These are phyloP conservation scores for Chironomus tentans DNA, from an alignment of 2,888 invertebrate genomes.

Conservation along the genomic window DNA sequence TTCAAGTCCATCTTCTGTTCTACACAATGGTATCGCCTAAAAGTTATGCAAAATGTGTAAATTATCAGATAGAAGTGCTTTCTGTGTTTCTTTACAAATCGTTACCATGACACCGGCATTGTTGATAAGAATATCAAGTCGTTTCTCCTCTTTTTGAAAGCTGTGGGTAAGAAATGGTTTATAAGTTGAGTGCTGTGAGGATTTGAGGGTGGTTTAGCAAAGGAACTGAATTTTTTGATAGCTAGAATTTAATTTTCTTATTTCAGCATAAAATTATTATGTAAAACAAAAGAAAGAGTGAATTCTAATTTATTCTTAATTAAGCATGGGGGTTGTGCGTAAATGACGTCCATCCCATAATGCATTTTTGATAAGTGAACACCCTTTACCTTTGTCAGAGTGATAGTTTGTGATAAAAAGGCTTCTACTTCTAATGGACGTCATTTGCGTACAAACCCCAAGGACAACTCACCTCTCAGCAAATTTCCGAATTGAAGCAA, in stretches of 20 bases:
- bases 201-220: no score
- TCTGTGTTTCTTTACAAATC: constrained; percentile 31
- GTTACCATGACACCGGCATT: constrained; percentile 73
- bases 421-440: no score
- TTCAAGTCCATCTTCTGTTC: constrained; percentile 62
- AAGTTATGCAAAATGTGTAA: background rate
- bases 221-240: no score
- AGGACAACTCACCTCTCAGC: constrained; percentile 39
- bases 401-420: no score
- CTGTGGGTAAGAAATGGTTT: background rate
- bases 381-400: no score
- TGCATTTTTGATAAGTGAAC: no score
- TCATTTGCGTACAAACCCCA: no score
- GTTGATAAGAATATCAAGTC: constrained; percentile 65
- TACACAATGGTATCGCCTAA: background rate
- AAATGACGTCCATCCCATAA: no score
- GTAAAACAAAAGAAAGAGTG: no score
- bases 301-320: constrained; percentile 30
- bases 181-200: no score
- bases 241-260: no score
- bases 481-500: constrained; percentile 58
- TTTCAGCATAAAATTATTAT: constrained; percentile 38
- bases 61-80: background rate
- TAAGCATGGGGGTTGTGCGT: no score
- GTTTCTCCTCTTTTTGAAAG: constrained; percentile 50